Conservation (phyloP, 2,113 vertebrate species). For the Variabilichromis moorii region DNA sequence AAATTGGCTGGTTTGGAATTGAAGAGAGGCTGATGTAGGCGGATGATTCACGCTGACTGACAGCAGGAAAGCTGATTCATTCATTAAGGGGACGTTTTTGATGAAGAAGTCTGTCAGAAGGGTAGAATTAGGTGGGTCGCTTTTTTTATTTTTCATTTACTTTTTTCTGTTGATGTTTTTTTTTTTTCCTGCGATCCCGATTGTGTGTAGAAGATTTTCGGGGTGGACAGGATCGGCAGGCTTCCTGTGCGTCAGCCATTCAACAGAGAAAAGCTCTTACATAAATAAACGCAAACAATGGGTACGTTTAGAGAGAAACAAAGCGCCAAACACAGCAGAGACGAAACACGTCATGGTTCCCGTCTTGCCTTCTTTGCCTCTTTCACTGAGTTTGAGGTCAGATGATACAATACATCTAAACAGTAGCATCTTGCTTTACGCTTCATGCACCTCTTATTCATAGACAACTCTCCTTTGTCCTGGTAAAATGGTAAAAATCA, state of each 20-base stretch:
- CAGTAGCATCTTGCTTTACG: background rate
- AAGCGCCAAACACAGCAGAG: slow-evolving; percentile 23
- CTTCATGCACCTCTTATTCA: background rate
- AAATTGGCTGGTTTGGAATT: background rate
- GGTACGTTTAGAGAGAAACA: slow-evolving; percentile 30
- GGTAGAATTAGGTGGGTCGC: background rate
- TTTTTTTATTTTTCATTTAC: background rate
- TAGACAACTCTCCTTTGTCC: background rate
- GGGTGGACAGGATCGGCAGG: background rate
- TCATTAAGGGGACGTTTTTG: background rate
- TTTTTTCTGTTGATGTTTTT: background rate
- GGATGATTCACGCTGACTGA: slow-evolving; percentile 51
- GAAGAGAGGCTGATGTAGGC: background rate
- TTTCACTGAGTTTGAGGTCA: slow-evolving; percentile 2
- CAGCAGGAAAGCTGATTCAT: slow-evolving; percentile 41
- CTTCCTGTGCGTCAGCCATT: slow-evolving; percentile 2
- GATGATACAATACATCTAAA: background rate
- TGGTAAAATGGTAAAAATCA: background rate
- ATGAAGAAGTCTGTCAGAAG: slow-evolving; percentile 6
- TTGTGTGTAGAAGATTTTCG: background rate
- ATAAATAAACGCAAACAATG: slow-evolving; percentile 33
- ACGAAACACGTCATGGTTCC: background rate
- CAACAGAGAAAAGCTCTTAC: background rate
- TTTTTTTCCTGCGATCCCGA: background rate
- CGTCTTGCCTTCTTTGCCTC: slow-evolving; percentile 37